These are phyloP conservation scores for Synaphobranchus kaupii DNA, from an alignment of 2,797 vertebrate genomes.

Conservation along the genomic window DNA sequence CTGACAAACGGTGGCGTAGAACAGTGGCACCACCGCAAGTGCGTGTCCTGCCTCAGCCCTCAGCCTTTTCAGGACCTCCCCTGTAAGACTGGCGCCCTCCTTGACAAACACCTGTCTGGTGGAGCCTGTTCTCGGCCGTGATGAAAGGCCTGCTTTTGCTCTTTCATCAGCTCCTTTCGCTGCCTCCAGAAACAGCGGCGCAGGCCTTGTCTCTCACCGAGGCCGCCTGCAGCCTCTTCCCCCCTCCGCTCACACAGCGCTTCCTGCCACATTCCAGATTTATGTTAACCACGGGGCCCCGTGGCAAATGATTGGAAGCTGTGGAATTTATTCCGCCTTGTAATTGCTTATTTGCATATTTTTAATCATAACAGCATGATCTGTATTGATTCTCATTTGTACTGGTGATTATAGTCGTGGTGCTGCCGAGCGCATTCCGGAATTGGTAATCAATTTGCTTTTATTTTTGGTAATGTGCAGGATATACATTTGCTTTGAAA, in stretches of 20 bases:
- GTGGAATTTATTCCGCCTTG: not conserved
- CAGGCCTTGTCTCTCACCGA: not conserved
- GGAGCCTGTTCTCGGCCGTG: constrained; percentile 4
- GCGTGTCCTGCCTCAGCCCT: not conserved
- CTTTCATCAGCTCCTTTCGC: not conserved
- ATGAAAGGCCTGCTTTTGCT: not conserved
- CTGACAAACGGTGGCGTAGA: not conserved
- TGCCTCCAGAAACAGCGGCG: not conserved
- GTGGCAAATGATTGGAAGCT: not conserved
- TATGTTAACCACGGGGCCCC: not conserved
- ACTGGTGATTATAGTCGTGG: not conserved
- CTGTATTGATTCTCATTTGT: constrained; percentile 10
- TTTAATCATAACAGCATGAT: constrained; percentile 11
- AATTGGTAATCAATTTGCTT: constrained; percentile 6
- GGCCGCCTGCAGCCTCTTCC: not conserved
- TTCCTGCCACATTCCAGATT: not conserved
- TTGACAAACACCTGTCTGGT: constrained; percentile 6
- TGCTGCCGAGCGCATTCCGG: not conserved
- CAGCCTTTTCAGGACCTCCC: no score
- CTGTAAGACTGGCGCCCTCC: not conserved
- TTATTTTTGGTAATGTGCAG: not conserved
- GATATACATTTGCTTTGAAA: not conserved
- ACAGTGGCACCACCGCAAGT: not conserved
- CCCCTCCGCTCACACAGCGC: not conserved
- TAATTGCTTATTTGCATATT: constrained; percentile 22